Conservation (phyloP, 2,113 vertebrate genomes). For the Kryptolebias marmoratus region DNA sequence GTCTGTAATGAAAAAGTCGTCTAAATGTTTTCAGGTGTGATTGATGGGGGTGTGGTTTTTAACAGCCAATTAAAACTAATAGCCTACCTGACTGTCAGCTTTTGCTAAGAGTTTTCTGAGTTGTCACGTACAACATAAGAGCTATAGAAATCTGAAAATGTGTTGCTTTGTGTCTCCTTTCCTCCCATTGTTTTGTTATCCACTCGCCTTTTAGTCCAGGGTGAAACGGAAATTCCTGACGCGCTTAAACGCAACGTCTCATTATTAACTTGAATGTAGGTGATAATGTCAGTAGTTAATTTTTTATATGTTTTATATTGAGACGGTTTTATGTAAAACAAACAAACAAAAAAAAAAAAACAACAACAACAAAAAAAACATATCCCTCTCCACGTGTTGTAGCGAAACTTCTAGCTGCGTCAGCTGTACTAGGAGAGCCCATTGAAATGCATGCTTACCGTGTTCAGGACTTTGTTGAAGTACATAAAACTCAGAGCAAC, state of each 20-base stretch:
- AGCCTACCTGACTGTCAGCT: not conserved
- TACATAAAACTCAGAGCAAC: constrained; percentile 86
- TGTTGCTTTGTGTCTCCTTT: constrained; percentile 37
- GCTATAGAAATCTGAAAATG: not conserved
- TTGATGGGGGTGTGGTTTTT: not conserved
- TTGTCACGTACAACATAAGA: not conserved
- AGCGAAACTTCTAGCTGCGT: too few relatives aligned
- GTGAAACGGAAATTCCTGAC: constrained; percentile 17
- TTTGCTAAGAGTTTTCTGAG: not conserved
- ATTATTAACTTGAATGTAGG: not conserved
- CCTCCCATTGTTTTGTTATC: constrained; percentile 60
- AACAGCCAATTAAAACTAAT: constrained; percentile 32
- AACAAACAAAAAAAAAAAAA: too few relatives aligned
- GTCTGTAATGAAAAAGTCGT: too few relatives aligned
- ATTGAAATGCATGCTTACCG: constrained; percentile 77
- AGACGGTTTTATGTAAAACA: too few relatives aligned
- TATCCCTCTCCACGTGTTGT: too few relatives aligned
- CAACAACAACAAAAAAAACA: too few relatives aligned
- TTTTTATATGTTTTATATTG: too few relatives aligned
- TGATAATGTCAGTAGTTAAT: not conserved
- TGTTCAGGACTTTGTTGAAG: constrained; percentile 85
- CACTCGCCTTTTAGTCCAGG: constrained; percentile 36
- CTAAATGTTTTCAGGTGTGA: constrained; percentile 14
- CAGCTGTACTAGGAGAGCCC: too few relatives aligned
- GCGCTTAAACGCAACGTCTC: not conserved